Evolutionary conservation across 1,140 invertebrate genomes (phyloP), one percentile per base, ranked within the genome.

Genomic region (Cyclargus thomasi): DNA sequence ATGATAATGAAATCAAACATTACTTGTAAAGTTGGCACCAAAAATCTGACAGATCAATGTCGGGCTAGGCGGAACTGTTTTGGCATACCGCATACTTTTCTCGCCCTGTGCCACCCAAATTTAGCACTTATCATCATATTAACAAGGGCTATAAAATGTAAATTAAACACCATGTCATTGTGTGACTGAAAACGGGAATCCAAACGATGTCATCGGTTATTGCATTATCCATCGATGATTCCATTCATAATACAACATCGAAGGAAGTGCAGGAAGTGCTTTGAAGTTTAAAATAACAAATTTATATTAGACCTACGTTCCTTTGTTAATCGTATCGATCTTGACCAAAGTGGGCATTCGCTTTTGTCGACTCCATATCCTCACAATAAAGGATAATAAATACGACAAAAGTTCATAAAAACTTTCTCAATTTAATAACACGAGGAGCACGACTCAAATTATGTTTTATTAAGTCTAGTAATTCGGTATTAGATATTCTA

Each of bases 1-100:
- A 29, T 63, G 59, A 63, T 66, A 66, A 63, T 29, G 59, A 63
- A 67, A 68, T 59, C 17, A 35, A 57, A 29, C 53, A 57, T 66
- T 57, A 39, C 20, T 16, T 64, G 39, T 21, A 35, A 29, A 66
- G 20, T 66, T 59, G 65, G 53, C 65, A 65, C 64, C 53, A 36
- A 18, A 66, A 53, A 23, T 36, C 55, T 77, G 80, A 82, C 76
- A 79, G 76, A 80, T 80, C 82, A 84, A 84, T 84, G 80, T 73
- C 79, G 73, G 64, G 21, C 63, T 70, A 84, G 67, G 69, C 80
- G 82, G 82, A 82, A 81, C 80, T 76, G 76, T 70, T 79, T 76
- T 74, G 63, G 71, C 72, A 47, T 53, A 59, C 64, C 21, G 57
- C 62, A 16, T 55, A 68, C 22, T 64, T 70, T 11, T 10, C 21